A percentile compares a stretch with the other conserved stretches of the same genome.
phyloP scores from a whole-genome alignment of 2,888 invertebrate genomes.

The Euplexia lucipara region DNA sequence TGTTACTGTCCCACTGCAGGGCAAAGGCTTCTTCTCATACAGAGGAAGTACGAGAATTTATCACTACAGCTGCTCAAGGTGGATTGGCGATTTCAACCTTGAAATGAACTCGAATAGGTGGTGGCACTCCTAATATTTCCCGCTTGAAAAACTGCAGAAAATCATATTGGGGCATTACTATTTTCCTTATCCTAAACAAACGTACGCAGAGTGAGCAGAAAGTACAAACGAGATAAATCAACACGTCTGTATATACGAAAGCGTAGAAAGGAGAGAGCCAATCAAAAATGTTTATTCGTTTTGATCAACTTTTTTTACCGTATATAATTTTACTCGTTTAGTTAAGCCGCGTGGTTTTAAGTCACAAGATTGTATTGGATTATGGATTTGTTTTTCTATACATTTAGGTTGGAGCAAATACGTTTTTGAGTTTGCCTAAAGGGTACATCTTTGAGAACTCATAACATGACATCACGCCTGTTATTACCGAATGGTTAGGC shows the following conservation, averaged over 20 bases:
- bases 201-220: slow-evolving; percentile 41
- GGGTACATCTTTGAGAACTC: no score
- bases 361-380: not conserved
- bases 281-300: slow-evolving; percentile 60
- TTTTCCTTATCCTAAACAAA: slow-evolving; percentile 66
- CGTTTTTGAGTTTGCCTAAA: slow-evolving; percentile 7
- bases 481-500: no score
- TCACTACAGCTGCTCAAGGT: no score
- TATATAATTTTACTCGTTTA: slow-evolving; percentile 41
- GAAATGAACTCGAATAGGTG: no score
- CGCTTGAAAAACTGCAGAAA: slow-evolving; percentile 17
- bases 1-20: no score
- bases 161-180: slow-evolving; percentile 41
- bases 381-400: no score
- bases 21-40: no score
- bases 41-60: no score
- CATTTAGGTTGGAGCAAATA: slow-evolving; percentile 11
- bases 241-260: slow-evolving; percentile 41
- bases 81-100: no score
- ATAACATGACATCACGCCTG: no score
- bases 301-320: slow-evolving; percentile 33
- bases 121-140: no score
- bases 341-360: slow-evolving; percentile 10
- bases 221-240: slow-evolving; percentile 56
- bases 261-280: slow-evolving; percentile 46